Percentiles rank a stretch among this genome's conserved stretches.
Evolutionary conservation across 1,140 invertebrate genomes (phyloP).

Genomic region (Acromyrmex heyeri): DNA sequence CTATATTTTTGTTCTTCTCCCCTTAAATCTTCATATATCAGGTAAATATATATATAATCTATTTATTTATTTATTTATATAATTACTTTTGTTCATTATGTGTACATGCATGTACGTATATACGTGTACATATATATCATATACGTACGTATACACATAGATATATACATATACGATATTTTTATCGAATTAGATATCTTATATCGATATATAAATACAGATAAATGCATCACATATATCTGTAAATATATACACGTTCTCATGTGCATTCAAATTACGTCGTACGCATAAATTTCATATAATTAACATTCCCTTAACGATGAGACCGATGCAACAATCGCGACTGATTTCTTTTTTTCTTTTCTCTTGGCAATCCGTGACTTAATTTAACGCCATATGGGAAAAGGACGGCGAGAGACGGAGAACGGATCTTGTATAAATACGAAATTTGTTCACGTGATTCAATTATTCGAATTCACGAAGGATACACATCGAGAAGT

Average conservation of each 20-base stretch:
- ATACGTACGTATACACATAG: background rate
- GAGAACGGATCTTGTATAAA: conserved; percentile 3
- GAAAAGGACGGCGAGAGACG: conserved; percentile 31
- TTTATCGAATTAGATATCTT: background rate
- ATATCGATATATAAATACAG: conserved; percentile 20
- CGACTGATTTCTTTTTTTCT: conserved; percentile 23
- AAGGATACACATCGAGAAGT: conserved; percentile 14
- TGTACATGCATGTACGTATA: conserved; percentile 54
- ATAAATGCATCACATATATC: conserved; percentile 5
- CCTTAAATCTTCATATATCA: conserved; percentile 28
- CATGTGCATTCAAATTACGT: conserved; percentile 25
- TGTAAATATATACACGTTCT: conserved; percentile 34
- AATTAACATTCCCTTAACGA: conserved; percentile 39
- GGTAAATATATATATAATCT: conserved; percentile 67
- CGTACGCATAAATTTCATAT: conserved; percentile 42
- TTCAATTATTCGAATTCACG: conserved; percentile 13
- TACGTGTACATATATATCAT: background rate
- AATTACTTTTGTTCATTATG: conserved; percentile 57
- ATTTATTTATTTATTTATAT: conserved; percentile 32
- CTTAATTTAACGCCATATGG: conserved; percentile 18
- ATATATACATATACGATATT: conserved; percentile 22
- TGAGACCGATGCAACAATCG: conserved; percentile 35
- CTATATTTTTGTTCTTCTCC: conserved; percentile 70
- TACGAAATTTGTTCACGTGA: background rate
- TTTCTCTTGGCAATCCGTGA: conserved; percentile 3